Percentiles rank a stretch among this genome's conserved stretches.
Conservation (phyloP, 2,797 vertebrate species). For the Paguma larvata region DNA sequence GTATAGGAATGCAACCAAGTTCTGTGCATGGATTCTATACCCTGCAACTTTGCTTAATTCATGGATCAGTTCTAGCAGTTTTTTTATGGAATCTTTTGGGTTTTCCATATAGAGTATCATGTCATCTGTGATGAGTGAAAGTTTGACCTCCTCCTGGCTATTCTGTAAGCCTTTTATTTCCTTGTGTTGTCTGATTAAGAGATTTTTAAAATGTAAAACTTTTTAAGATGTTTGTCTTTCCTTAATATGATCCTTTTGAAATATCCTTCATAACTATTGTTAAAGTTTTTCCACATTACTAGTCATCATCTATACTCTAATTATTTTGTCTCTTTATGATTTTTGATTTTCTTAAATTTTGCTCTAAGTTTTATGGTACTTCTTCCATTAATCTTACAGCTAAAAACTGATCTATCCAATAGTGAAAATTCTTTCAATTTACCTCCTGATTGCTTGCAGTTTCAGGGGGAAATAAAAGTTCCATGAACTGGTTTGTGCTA, state of each 20-base stretch:
- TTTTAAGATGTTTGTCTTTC: background rate
- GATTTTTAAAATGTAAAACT: background rate
- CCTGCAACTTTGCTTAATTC: too few relatives aligned
- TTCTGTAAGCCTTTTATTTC: too few relatives aligned
- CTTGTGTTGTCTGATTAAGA: background rate
- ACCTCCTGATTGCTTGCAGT: background rate
- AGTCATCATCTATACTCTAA: background rate
- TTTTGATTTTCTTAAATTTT: background rate
- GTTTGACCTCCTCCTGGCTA: too few relatives aligned
- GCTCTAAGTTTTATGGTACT: background rate
- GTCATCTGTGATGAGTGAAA: too few relatives aligned
- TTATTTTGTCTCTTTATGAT: background rate
- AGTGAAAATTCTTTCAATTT: background rate
- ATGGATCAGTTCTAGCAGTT: too few relatives aligned
- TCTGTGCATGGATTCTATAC: too few relatives aligned
- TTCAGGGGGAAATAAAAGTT: background rate
- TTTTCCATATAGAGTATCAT: too few relatives aligned
- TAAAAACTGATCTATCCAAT: background rate
- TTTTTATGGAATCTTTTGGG: too few relatives aligned
- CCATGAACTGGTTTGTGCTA: background rate
- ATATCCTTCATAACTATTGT: background rate
- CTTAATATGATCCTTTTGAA: background rate
- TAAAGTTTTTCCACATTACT: background rate
- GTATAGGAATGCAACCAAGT: too few relatives aligned
- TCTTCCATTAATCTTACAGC: background rate